A percentile compares a stretch with the other conserved stretches of the same genome.
phyloP scores from a whole-genome alignment of 2,797 vertebrate species.

The Lutjanus argentimaculatus region DNA sequence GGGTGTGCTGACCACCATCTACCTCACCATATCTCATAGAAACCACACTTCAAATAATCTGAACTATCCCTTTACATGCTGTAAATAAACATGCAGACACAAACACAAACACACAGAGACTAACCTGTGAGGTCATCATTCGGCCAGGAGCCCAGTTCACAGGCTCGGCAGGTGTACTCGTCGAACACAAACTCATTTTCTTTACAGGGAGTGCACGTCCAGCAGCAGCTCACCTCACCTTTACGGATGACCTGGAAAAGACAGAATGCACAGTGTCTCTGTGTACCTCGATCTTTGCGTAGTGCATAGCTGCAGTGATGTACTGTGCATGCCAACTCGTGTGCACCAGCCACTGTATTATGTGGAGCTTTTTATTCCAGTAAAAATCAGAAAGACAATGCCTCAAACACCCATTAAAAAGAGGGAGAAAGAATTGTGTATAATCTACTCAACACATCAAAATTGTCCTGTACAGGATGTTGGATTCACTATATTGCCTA shows the following conservation, averaged over 20 bases:
- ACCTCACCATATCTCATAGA: too few relatives aligned
- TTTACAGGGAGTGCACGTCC: slow-evolving; percentile 98
- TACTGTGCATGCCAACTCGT: neutral
- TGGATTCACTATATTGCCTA: neutral
- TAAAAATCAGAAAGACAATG: neutral
- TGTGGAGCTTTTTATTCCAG: neutral
- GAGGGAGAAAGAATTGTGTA: neutral
- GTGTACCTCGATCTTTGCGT: neutral
- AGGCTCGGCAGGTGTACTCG: slow-evolving; percentile 96
- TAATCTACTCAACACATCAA: neutral
- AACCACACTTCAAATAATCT: too few relatives aligned
- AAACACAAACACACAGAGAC: slow-evolving; percentile 25
- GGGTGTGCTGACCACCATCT: too few relatives aligned
- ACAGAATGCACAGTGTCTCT: slow-evolving; percentile 10
- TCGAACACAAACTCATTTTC: slow-evolving; percentile 97
- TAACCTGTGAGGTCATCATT: slow-evolving; percentile 88
- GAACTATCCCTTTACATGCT: neutral
- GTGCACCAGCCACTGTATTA: slow-evolving; percentile 11
- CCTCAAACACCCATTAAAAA: slow-evolving; percentile 1
- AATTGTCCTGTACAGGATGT: neutral
- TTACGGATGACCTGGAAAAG: slow-evolving; percentile 94
- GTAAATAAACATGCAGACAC: slow-evolving; percentile 28
- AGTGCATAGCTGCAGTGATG: neutral
- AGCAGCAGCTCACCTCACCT: slow-evolving; percentile 99
- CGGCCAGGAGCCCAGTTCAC: slow-evolving; percentile 96